Percentiles rank a stretch among this genome's conserved stretches.
phyloP scores from a whole-genome alignment of 2,888 invertebrate species.

The Amiota mariae region DNA sequence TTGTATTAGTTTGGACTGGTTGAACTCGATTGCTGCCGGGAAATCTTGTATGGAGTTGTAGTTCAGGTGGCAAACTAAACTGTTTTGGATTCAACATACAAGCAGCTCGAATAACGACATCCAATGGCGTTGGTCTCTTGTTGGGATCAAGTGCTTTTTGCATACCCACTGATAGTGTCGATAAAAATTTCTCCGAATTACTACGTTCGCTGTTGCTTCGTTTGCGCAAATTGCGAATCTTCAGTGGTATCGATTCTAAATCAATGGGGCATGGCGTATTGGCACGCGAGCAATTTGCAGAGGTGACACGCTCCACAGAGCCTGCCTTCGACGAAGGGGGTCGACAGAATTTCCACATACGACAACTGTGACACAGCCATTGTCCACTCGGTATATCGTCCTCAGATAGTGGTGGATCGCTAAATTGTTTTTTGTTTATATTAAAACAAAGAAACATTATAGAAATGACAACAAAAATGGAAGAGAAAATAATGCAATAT shows the following conservation, averaged over 20 bases:
- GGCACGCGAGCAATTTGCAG: slow-evolving; percentile 72
- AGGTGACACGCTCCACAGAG: slow-evolving; percentile 72
- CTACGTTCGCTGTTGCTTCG: slow-evolving; percentile 71
- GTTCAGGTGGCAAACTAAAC: slow-evolving; percentile 89
- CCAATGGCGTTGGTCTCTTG: slow-evolving; percentile 79
- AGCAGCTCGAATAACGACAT: slow-evolving; percentile 87
- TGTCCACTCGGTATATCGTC: slow-evolving; percentile 91
- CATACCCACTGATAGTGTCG: slow-evolving; percentile 67
- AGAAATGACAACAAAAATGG: not conserved
- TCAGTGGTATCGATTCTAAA: slow-evolving; percentile 69
- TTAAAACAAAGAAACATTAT: not conserved
- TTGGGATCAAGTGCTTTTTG: slow-evolving; percentile 70
- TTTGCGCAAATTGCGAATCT: slow-evolving; percentile 73
- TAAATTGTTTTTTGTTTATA: slow-evolving; percentile 64
- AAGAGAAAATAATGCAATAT: too few species aligned
- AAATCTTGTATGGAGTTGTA: slow-evolving; percentile 84
- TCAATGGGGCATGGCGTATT: slow-evolving; percentile 67
- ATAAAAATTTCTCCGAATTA: slow-evolving; percentile 64
- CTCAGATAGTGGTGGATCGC: slow-evolving; percentile 93
- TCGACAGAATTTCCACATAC: slow-evolving; percentile 67
- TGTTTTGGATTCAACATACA: slow-evolving; percentile 90
- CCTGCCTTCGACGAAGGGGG: slow-evolving; percentile 73
- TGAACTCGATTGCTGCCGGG: slow-evolving; percentile 88
- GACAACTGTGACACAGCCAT: slow-evolving; percentile 93
- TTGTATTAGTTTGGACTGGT: slow-evolving; percentile 54